These are phyloP conservation scores for Raja brachyura DNA, from an alignment of 2,113 vertebrate species.

Conservation along the genomic window DNA sequence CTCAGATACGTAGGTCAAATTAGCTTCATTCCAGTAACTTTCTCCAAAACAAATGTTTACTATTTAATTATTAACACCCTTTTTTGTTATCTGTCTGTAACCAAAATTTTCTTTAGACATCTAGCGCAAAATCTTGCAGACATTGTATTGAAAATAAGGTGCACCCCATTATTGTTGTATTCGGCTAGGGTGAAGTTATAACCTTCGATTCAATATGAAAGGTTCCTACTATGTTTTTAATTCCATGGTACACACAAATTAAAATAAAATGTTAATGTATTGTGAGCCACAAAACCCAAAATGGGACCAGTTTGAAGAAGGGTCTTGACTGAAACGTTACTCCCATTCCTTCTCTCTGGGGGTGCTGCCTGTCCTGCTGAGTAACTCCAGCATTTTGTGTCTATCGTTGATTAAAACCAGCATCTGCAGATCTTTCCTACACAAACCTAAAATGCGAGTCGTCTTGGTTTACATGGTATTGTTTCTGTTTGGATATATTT, in stretches of 20 bases:
- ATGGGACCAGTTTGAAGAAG: not conserved
- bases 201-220: not conserved
- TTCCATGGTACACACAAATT: too few relatives aligned
- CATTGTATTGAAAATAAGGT: not conserved
- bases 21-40: not conserved
- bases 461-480: not conserved
- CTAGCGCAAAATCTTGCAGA: not conserved
- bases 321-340: too few relatives aligned
- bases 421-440: not conserved
- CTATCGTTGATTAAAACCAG: too few relatives aligned
- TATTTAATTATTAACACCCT: not conserved
- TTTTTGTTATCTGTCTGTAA: too few relatives aligned
- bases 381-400: too few relatives aligned
- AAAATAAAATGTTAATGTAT: not conserved
- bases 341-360: too few relatives aligned
- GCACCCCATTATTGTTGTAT: not conserved
- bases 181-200: not conserved
- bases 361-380: too few relatives aligned
- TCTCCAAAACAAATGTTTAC: not conserved
- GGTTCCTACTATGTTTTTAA: not conserved
- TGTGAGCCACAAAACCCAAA: not conserved
- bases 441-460: not conserved
- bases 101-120: not conserved
- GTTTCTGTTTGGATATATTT: not conserved
- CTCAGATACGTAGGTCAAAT: not conserved